Conservation (phyloP, 2,113 vertebrate genomes). For the Sus scrofa region T2T-Sscrofa CM000820.6:92088501-92089000, state of each 20-base stretch:
- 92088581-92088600: constrained; percentile 77
- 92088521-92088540: constrained; percentile 68
- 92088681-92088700: constrained; percentile 78
- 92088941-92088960: not conserved
- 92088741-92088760: constrained; percentile 78
- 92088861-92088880: constrained; percentile 25
- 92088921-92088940: not conserved
- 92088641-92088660: constrained; percentile 82
- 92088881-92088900: not conserved
- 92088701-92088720: constrained; percentile 78
- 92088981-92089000: not conserved
- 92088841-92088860: not conserved
- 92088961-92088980: not conserved
- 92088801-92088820: not conserved
- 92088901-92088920: constrained; percentile 1
- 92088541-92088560: constrained; percentile 77
- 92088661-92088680: constrained; percentile 78
- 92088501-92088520: constrained; percentile 62
- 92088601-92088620: constrained; percentile 66
- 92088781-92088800: constrained; percentile 79
- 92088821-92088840: constrained; percentile 54
- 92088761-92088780: constrained; percentile 86
- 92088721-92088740: constrained; percentile 81
- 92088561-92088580: constrained; percentile 79
- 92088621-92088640: constrained; percentile 68